Evolutionary conservation across 2,888 invertebrate species (phyloP), one percentile per base, ranked within the genome.

Genomic region (Drosophila merina): DNA sequence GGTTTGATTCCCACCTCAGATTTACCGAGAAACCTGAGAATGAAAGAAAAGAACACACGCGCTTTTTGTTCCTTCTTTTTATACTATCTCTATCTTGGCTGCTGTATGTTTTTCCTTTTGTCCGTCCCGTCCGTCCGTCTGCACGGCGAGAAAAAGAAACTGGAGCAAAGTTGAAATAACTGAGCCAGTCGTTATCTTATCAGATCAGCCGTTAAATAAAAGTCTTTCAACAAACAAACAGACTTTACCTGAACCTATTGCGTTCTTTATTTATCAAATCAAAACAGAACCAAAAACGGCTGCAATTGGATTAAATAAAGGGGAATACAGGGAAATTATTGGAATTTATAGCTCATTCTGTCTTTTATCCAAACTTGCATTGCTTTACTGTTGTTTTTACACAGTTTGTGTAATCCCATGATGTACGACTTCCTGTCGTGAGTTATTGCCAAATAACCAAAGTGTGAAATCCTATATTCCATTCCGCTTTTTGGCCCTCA

Each of bases 1-100:
- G 36, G 60, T 31, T 40, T 40, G 20, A 40, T 49, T 62, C 26
- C 31, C 60, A 62, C 60, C 60, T 62, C 45, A 26, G 54, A 59
- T 14, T 42, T 62, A 49, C 60, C 28, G 48, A 50, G 33, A 49
- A 62, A 62, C 38, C 33, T 12, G 45, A 44, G 44, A 25, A 28
- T 28, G 28, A 28, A 44, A 44, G 20, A 20, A 9, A 1, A 10
- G 10, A n/a, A 42, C 14, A n/a, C 30, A 26, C 25, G 57, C n/a
- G 14, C 14, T 14, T 40, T 7, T 20, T 42, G n/a, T 8, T 8
- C n/a, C 6, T 42, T 42, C 40, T 40, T 36, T 36, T n/a, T 36
- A 5, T 36, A 5, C n/a, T 33, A 10, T 55, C 12, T 33, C 44
- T 59, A 47, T 57, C 45, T 12, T 26, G n/a, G 58, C 47, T 60